phyloP scores from a whole-genome alignment of 2,797 vertebrate species.

The Microchirus variegatus region DNA sequence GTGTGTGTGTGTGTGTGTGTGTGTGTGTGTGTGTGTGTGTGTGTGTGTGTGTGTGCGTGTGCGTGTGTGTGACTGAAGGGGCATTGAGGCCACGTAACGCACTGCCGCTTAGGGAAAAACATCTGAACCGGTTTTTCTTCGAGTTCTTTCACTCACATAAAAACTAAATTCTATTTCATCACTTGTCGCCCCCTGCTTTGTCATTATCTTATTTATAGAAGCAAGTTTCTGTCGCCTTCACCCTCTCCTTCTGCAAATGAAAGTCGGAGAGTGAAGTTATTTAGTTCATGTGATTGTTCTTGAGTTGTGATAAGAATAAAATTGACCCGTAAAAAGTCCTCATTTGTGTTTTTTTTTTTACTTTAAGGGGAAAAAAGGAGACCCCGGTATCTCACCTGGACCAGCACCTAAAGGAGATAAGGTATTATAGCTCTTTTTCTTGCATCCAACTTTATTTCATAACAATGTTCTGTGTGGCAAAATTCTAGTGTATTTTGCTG shows the following conservation, averaged over 20 bases:
- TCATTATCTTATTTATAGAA: not conserved
- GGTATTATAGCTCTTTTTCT: slow-evolving; percentile 74
- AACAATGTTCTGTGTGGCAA: slow-evolving; percentile 3
- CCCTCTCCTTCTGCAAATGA: slow-evolving; percentile 5
- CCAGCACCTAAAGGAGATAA: slow-evolving; percentile 91
- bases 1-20: slow-evolving; percentile 24
- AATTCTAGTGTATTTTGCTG: slow-evolving; percentile 1
- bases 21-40: slow-evolving; percentile 24
- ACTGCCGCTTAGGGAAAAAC: slow-evolving; percentile 2
- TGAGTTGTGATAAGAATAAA: not conserved
- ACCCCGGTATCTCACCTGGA: slow-evolving; percentile 93
- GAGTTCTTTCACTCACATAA: slow-evolving; percentile 1
- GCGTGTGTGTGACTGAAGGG: slow-evolving; percentile 29
- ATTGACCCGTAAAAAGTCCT: slow-evolving; percentile 20
- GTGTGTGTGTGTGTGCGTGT: slow-evolving; percentile 22
- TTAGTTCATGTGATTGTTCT: not conserved
- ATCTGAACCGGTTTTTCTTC: slow-evolving; percentile 3
- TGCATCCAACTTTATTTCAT: slow-evolving; percentile 12
- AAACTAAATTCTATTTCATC: not conserved
- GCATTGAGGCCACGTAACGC: not conserved
- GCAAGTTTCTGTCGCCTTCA: not conserved
- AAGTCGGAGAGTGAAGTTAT: not conserved
- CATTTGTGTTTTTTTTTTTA: slow-evolving; percentile 34
- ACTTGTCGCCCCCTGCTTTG: not conserved
- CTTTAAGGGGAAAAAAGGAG: slow-evolving; percentile 92